Conservation (phyloP, 2,113 vertebrate genomes). For the Chaenocephalus aceratus region DNA sequence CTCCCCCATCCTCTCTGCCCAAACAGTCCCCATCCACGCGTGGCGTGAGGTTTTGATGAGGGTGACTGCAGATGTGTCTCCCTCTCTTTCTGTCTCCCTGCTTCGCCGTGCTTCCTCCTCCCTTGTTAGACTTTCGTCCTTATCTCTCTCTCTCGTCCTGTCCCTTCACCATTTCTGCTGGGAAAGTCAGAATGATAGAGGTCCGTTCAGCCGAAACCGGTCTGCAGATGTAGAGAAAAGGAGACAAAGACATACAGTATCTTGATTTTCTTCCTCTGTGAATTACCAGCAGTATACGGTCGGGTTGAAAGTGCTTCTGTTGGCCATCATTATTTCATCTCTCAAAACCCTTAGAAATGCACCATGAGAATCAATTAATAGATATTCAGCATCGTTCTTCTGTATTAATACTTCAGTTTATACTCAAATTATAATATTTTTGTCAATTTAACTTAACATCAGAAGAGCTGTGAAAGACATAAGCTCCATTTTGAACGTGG, state of each 20-base stretch:
- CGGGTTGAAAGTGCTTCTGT: neutral
- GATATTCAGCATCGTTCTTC: neutral
- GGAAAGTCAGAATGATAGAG: slow-evolving; percentile 58
- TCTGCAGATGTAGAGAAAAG: slow-evolving; percentile 58
- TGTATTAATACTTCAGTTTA: neutral
- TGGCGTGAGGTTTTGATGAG: slow-evolving; percentile 74
- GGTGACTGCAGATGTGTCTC: slow-evolving; percentile 70
- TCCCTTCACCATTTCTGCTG: slow-evolving; percentile 42
- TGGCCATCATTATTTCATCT: neutral
- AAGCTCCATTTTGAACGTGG: neutral
- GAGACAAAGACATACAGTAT: slow-evolving; percentile 50
- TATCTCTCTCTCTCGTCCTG: slow-evolving; percentile 45
- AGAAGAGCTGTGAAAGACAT: neutral
- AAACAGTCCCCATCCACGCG: slow-evolving; percentile 73
- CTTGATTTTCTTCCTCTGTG: slow-evolving; percentile 38
- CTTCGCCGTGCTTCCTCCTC: slow-evolving; percentile 30
- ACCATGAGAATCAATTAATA: neutral
- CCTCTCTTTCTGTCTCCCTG: slow-evolving; percentile 37
- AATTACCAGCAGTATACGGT: slow-evolving; percentile 14
- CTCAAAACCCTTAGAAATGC: neutral
- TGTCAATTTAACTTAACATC: neutral
- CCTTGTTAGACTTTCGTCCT: slow-evolving; percentile 61
- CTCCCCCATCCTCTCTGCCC: slow-evolving; percentile 39
- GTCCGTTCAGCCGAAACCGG: slow-evolving; percentile 61
- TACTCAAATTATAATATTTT: neutral